Conservation (phyloP, 1,140 invertebrate species). For the Euglossa dilemma region DNA sequence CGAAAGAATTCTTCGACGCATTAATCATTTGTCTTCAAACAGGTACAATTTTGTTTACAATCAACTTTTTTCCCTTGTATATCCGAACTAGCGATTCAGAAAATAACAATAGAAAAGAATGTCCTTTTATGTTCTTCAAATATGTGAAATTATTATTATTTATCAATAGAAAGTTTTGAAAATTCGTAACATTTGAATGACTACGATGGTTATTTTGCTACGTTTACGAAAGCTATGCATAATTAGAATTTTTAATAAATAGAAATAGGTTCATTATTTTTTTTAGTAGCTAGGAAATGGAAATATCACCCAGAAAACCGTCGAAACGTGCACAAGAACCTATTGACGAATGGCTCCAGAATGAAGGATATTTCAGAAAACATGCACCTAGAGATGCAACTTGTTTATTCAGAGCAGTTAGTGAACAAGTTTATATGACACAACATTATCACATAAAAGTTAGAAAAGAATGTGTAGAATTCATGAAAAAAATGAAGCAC, state of each 20-base stretch:
- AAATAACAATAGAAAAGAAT: neutral
- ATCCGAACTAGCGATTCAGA: neutral
- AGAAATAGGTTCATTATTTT: neutral
- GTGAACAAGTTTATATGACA: constrained; percentile 92
- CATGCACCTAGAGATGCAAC: constrained; percentile 91
- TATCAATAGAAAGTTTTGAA: neutral
- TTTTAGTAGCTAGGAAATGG: constrained; percentile 16
- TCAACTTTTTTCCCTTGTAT: neutral
- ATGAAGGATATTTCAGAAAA: constrained; percentile 91
- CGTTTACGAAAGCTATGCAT: neutral
- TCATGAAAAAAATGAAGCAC: constrained; percentile 85
- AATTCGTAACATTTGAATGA: neutral
- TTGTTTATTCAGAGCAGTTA: constrained; percentile 92
- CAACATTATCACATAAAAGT: constrained; percentile 89
- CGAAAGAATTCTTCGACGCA: neutral
- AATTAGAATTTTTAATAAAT: neutral
- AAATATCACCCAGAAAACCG: constrained; percentile 72
- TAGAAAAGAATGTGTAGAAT: constrained; percentile 88
- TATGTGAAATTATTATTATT: neutral
- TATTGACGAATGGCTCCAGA: constrained; percentile 90
- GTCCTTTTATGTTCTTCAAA: constrained; percentile 3
- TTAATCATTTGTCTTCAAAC: neutral
- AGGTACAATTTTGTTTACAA: constrained; percentile 24
- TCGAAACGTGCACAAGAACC: constrained; percentile 78
- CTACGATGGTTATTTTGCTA: neutral